phyloP scores from a whole-genome alignment of 2,888 invertebrate species.

The Strigamia maritima region DNA sequence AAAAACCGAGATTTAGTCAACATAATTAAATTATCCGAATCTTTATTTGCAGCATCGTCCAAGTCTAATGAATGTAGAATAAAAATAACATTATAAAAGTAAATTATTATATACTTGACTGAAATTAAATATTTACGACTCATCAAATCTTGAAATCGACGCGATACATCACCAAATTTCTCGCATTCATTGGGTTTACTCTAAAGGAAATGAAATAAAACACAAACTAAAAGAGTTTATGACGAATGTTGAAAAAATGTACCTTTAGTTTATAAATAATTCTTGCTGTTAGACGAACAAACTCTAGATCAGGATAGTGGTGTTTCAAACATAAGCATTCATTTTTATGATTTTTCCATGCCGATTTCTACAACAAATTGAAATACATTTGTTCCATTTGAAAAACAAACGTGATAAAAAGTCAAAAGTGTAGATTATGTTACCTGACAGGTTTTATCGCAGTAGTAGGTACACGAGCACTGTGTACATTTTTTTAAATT shows the following conservation, averaged over 20 bases:
- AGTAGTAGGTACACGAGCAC: slow-evolving; percentile 80
- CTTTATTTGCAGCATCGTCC: too few relatives aligned
- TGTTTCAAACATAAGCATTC: slow-evolving; percentile 74
- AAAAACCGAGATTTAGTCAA: too few relatives aligned
- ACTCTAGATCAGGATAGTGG: background rate
- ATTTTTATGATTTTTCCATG: slow-evolving; percentile 74
- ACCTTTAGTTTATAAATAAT: background rate
- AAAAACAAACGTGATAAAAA: too few relatives aligned
- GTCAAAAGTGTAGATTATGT: slow-evolving; percentile 35
- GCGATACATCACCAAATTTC: background rate
- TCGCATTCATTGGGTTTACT: background rate
- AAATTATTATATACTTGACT: too few relatives aligned
- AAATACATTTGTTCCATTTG: too few relatives aligned
- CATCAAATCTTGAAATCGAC: background rate
- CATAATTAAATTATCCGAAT: too few relatives aligned
- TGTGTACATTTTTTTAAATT: slow-evolving; percentile 65
- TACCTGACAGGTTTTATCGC: slow-evolving; percentile 71
- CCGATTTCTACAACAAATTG: slow-evolving; percentile 57
- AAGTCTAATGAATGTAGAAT: too few relatives aligned
- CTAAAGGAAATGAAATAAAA: background rate
- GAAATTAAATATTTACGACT: background rate
- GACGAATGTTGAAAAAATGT: background rate
- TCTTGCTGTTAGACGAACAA: too few relatives aligned
- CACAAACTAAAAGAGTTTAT: background rate
- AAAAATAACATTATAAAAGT: too few relatives aligned